Percentiles rank a stretch among this genome's conserved stretches.
Conservation (phyloP, 1,140 invertebrate species). For the Atta colombica region DNA sequence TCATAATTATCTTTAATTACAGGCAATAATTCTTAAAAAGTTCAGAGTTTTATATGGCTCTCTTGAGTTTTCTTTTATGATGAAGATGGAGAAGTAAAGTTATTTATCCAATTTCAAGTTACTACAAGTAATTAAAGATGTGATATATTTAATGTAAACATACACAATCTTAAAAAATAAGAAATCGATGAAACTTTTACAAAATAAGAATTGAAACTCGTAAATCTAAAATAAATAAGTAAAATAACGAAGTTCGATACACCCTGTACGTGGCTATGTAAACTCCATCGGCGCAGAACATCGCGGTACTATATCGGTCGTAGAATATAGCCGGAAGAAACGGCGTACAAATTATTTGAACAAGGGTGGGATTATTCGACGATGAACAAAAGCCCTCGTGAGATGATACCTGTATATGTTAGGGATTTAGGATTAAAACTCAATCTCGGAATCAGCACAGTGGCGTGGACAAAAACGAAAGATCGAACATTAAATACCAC, state of each 20-base stretch:
- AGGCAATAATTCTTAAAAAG: not conserved
- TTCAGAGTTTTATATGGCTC: not conserved
- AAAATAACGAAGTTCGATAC: not conserved
- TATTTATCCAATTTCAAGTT: conserved; percentile 13
- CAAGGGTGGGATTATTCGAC: conserved; percentile 43
- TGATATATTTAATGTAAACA: not conserved
- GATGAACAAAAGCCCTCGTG: conserved; percentile 43
- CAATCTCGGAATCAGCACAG: conserved; percentile 1
- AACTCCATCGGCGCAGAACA: conserved; percentile 18
- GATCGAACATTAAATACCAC: not conserved
- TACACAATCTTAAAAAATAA: not conserved
- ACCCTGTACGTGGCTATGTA: conserved; percentile 15
- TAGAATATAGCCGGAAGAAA: conserved; percentile 48
- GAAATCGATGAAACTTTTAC: not conserved
- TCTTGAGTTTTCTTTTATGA: not conserved
- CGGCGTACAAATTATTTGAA: conserved; percentile 54
- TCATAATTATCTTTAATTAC: not conserved
- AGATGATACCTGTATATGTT: not conserved
- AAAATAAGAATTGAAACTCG: not conserved
- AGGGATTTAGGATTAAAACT: conserved; percentile 15
- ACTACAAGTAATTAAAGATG: not conserved
- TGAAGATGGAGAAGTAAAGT: not conserved
- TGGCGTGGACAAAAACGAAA: not conserved
- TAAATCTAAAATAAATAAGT: not conserved
- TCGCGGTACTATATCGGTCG: conserved; percentile 10